Evolutionary conservation across 1,140 invertebrate species (phyloP).

Genomic region (Sarcophaga bullata): DNA sequence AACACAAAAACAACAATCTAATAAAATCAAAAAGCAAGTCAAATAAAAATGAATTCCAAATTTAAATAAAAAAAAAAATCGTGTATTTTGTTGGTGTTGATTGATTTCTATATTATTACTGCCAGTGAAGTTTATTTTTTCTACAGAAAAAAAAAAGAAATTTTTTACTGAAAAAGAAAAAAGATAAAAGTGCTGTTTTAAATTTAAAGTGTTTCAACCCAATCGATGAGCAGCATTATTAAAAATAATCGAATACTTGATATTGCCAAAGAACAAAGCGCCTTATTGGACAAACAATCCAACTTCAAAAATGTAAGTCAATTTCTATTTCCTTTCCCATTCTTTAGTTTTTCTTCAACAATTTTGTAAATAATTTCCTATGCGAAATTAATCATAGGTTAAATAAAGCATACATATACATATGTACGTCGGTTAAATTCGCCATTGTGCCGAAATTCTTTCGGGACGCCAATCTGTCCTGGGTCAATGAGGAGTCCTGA

Average conservation of each 20-base stretch:
- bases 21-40: neutral
- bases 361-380: too few species aligned
- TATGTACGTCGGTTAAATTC: too few species aligned
- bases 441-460: too few species aligned
- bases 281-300: slow-evolving; percentile 1
- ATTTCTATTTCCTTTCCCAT: neutral
- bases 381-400: too few species aligned
- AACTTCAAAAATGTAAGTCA: neutral
- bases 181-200: neutral
- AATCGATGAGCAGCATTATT: neutral
- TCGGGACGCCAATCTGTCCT: too few species aligned
- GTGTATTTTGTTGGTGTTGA: neutral
- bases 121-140: neutral
- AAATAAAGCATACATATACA: too few species aligned
- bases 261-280: neutral
- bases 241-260: neutral
- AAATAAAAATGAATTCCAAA: neutral
- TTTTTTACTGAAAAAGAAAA: slow-evolving; percentile 8
- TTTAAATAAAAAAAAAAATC: neutral
- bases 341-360: too few species aligned
- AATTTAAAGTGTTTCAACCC: neutral
- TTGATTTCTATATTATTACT: slow-evolving; percentile 22
- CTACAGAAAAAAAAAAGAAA: neutral
- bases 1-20: slow-evolving; percentile 2
- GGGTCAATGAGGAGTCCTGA: too few species aligned